Conservation (phyloP, 2,797 vertebrate species). For the Lepus townsendii region DNA sequence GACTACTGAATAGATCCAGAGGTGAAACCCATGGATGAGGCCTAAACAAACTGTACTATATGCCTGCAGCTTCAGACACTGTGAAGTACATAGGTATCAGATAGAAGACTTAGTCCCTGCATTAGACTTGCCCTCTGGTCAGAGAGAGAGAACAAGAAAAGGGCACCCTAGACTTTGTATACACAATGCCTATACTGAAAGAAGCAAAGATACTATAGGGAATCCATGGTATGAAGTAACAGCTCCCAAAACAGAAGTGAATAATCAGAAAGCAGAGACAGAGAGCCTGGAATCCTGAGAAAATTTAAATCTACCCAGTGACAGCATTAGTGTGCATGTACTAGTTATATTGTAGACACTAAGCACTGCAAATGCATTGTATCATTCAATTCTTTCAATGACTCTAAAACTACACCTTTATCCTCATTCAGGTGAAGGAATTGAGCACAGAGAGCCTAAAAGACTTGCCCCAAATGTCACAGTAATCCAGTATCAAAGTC, state of each 20-base stretch:
- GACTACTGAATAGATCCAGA: neutral
- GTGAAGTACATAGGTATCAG: neutral
- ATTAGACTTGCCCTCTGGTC: neutral
- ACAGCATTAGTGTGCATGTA: neutral
- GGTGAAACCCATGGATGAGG: neutral
- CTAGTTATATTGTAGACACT: neutral
- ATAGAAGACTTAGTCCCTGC: neutral
- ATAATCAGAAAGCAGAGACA: neutral
- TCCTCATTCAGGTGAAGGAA: neutral
- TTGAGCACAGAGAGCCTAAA: neutral
- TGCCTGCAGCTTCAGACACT: neutral
- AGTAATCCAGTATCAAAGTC: neutral
- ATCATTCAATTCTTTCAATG: neutral
- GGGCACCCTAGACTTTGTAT: neutral
- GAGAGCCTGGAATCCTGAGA: neutral
- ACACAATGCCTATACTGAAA: neutral
- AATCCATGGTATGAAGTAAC: neutral
- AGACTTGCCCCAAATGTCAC: conserved; percentile 1
- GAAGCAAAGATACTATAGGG: neutral
- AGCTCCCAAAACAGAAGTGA: neutral
- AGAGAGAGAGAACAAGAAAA: conserved; percentile 3
- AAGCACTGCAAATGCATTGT: neutral
- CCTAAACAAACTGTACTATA: too few relatives aligned
- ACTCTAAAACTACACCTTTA: neutral
- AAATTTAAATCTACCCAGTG: neutral